phyloP scores from a whole-genome alignment of 2,113 vertebrate genomes.

The Rhinopithecus roxellana region DNA sequence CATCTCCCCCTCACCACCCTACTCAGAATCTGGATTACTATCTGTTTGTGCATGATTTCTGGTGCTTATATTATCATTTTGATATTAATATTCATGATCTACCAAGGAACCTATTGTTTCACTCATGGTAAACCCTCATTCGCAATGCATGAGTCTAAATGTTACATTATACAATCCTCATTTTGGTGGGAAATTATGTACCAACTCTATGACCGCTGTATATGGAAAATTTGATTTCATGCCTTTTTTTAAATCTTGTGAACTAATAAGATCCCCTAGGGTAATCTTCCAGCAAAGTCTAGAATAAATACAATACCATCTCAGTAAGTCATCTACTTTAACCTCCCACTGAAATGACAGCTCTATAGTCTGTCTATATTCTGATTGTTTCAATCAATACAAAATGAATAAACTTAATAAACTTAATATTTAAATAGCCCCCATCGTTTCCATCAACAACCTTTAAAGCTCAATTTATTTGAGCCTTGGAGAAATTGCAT shows the following conservation, averaged over 20 bases:
- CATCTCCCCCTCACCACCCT: conserved; percentile 67
- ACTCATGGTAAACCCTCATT: conserved; percentile 79
- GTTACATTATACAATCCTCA: conserved; percentile 79
- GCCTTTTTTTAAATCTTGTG: conserved; percentile 82
- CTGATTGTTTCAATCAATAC: conserved; percentile 86
- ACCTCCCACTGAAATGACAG: conserved; percentile 83
- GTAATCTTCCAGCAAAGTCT: conserved; percentile 80
- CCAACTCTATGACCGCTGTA: conserved; percentile 63
- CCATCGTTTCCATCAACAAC: conserved; percentile 80
- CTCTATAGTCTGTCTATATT: conserved; percentile 74
- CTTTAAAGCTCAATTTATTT: conserved; percentile 83
- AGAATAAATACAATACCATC: conserved; percentile 79
- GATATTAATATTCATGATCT: conserved; percentile 83
- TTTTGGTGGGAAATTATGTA: conserved; percentile 77
- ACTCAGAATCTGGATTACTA: conserved; percentile 51
- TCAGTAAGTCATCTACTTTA: conserved; percentile 82
- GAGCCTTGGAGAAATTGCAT: conserved; percentile 85
- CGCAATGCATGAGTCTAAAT: conserved; percentile 77
- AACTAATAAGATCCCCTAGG: conserved; percentile 82
- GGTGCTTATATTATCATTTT: conserved; percentile 78
- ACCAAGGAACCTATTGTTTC: conserved; percentile 77
- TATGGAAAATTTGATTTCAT: conserved; percentile 80
- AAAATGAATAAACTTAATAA: conserved; percentile 73
- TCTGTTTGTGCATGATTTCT: conserved; percentile 70
- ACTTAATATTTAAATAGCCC: conserved; percentile 83